A percentile compares a stretch with the other conserved stretches of the same genome.
Conservation (phyloP, 2,888 invertebrate species). For the Ophion ellenae region DNA sequence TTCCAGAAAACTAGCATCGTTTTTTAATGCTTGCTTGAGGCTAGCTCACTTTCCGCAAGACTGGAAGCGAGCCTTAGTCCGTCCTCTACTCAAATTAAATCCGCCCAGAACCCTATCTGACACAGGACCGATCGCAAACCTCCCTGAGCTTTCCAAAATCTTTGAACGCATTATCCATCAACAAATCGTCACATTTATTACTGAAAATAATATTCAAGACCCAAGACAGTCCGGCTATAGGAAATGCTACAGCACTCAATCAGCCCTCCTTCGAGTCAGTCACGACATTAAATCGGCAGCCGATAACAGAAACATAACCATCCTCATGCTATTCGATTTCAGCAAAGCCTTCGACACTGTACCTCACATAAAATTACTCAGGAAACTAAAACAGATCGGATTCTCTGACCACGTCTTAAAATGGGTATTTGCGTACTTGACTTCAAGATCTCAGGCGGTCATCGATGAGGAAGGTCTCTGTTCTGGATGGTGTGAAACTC, state of each 20-base stretch:
- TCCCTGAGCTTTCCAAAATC: slow-evolving; percentile 34
- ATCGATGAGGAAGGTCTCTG: too few species aligned
- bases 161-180: slow-evolving; percentile 31
- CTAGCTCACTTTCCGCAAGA: background rate
- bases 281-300: background rate
- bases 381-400: too few species aligned
- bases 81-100: background rate
- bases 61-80: slow-evolving; percentile 5
- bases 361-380: too few species aligned
- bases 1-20: background rate
- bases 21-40: background rate
- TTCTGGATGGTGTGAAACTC: too few species aligned
- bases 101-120: background rate
- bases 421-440: too few species aligned
- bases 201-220: background rate
- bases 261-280: background rate
- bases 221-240: slow-evolving; percentile 5
- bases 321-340: too few species aligned
- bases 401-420: too few species aligned
- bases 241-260: background rate
- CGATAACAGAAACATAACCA: background rate
- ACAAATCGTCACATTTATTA: background rate
- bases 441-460: too few species aligned
- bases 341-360: too few species aligned
- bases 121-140: slow-evolving; percentile 9